Evolutionary conservation across 2,888 invertebrate genomes (phyloP), one percentile per base, ranked within the genome.

Genomic region (Danaus chrysippus): DNA sequence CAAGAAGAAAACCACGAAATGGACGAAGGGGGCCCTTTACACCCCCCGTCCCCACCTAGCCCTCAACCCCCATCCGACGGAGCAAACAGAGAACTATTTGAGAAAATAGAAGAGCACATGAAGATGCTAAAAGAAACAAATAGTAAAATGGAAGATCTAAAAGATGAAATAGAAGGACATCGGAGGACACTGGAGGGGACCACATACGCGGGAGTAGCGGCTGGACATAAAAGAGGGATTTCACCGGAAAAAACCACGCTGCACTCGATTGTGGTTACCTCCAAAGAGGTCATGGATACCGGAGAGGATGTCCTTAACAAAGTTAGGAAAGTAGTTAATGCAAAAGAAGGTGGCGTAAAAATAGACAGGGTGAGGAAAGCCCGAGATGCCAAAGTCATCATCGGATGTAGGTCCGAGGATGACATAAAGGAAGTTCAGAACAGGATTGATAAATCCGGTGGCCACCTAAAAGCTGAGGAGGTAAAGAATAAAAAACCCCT

Each of bases 221-320:
- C n/a, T n/a, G n/a, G n/a, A n/a, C n/a, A n/a, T n/a, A n/a, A n/a
- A n/a, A n/a, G n/a, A n/a, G n/a, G n/a, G n/a, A n/a, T n/a, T n/a
- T n/a, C n/a, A n/a, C n/a, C n/a, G n/a, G n/a, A n/a, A n/a, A n/a
- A n/a, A n/a, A n/a, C n/a, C n/a, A n/a, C 44, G 1, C 54, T 54
- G 23, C 59, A 59, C 46, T 59, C 59, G 6, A 15, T 59, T 11
- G 46, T 59, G 9, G 34, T 59, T 2, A 44, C 59, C 10, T 59
- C 59, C 10, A 42, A 15, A 3, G 53, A 53, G n/a, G 19, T 53
- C n/a, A 3, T 13, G 6, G 43, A 59, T 1, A 53, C 42, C 1
- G 54, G 59, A 34, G 59, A 54, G 15, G 46, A 54, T 9, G 34
- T 59, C 9, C 1, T 54, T 11, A 34, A 54, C 23, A 34, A 43